phyloP scores from a whole-genome alignment of 2,888 invertebrate species.

The Carterocephalus palaemon region DNA sequence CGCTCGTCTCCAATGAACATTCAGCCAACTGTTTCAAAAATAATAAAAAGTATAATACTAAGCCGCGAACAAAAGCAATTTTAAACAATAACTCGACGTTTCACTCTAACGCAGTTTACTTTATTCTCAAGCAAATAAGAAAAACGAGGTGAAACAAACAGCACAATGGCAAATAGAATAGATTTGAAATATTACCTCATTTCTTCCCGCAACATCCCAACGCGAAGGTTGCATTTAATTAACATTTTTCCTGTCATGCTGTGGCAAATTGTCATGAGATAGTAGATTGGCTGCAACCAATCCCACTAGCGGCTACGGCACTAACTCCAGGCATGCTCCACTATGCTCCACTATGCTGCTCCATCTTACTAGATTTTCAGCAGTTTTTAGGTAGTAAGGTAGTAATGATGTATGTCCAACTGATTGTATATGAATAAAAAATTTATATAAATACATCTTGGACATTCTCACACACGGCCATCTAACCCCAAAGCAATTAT shows the following conservation, averaged over 20 bases:
- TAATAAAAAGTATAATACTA: constrained; percentile 4
- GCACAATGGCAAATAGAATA: constrained; percentile 16
- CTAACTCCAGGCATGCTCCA: no score
- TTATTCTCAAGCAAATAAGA: constrained; percentile 21
- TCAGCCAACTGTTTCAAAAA: constrained; percentile 5
- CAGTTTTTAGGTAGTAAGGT: no score
- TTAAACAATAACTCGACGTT: constrained; percentile 9
- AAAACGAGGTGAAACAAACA: constrained; percentile 16
- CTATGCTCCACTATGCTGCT: no score
- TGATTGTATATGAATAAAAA: no score
- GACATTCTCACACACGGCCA: no score
- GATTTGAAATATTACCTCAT: constrained; percentile 20
- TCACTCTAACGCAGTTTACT: constrained; percentile 17
- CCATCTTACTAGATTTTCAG: no score
- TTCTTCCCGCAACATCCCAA: constrained; percentile 16
- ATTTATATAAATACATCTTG: no score
- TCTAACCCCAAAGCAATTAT: no score
- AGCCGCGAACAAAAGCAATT: constrained; percentile 19
- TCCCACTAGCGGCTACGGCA: no score
- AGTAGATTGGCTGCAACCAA: no score
- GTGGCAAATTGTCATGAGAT: constrained; percentile 6
- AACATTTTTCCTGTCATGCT: constrained; percentile 4
- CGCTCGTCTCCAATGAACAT: no score
- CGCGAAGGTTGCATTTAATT: constrained; percentile 8
- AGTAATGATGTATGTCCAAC: no score